Evolutionary conservation across 2,888 invertebrate genomes (phyloP), one percentile per base, ranked within the genome.

Genomic region (Ochlodes sylvanus): DNA sequence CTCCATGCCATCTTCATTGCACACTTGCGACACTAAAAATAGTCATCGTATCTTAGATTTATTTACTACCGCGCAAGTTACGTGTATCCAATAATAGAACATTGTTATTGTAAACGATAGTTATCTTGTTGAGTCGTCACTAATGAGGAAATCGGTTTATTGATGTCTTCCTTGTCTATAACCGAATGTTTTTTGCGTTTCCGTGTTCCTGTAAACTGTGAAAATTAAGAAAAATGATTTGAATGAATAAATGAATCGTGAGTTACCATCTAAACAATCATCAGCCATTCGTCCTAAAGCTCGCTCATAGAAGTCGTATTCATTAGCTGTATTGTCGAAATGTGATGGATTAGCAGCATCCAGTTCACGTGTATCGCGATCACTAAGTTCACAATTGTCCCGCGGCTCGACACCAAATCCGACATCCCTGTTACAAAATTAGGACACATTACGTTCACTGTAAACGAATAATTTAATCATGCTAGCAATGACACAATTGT

Each of bases 1-100:
- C 84, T 98, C 98, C 98, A 98, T 98, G 0, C 98, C 98, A 82
- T 98, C 98, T 90, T 98, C 98, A 79, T 97, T 98, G 86, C 98
- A 98, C 0, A 97, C 96, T 94, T 98, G 98, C 63, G 97, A 97
- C 63, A 98, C 98, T 98, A 79, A 77, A 85, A 80, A 52, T 19
- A 50, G 3, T 19, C 50, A 19, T 19, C 19, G 19, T 50, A 50
- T 50, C 19, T 19, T 7, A 6, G 6, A n/a, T n/a, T 7, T 19
- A 44, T n/a, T 15, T 10, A 47, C 9, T 5, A 10, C 3, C 2
- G 4, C 3, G 17, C 50, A 12, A 21, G 19, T 50, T 12, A 47
- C 50, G 19, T 19, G 47, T 47, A 17, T 12, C 38, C 38, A 17
- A 47, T 47, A 47, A 47, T 17, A 47, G 17, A 50, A 3, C 10